A percentile compares a stretch with the other conserved stretches of the same genome.
Evolutionary conservation across 2,113 vertebrate species (phyloP).

Genomic region (Pica pica): DNA sequence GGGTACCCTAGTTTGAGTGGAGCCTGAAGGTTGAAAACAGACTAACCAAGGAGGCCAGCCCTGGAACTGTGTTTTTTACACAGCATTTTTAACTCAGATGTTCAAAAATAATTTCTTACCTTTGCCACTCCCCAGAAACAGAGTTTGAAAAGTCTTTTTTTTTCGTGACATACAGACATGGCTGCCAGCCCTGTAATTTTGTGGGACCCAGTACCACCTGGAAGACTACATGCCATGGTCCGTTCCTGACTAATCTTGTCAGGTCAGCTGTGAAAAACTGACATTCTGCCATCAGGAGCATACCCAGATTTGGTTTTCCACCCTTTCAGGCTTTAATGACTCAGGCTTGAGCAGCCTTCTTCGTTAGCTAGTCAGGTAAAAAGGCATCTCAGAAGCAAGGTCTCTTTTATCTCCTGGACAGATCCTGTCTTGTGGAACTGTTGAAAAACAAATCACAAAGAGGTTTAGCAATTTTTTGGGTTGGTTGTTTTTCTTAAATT

Average conservation of each 20-base stretch:
- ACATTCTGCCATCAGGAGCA: not conserved
- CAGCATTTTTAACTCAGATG: not conserved
- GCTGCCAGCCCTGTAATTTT: not conserved
- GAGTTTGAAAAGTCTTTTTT: not conserved
- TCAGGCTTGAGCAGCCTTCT: not conserved
- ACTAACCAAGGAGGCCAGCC: not conserved
- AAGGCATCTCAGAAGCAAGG: not conserved
- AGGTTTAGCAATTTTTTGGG: not conserved
- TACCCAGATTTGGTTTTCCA: not conserved
- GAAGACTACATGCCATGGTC: not conserved
- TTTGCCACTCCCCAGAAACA: not conserved
- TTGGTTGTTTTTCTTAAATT: not conserved
- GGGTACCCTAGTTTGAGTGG: fast-evolving
- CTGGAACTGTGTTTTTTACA: not conserved
- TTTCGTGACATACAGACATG: not conserved
- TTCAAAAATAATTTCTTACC: not conserved
- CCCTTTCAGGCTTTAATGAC: not conserved
- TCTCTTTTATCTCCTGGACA: not conserved
- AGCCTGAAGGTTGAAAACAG: not conserved
- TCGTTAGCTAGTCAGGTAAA: fast-evolving
- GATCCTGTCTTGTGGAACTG: not conserved
- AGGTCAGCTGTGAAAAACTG: not conserved
- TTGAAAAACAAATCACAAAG: not conserved
- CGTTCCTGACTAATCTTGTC: not conserved
- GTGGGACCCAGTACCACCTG: not conserved